phyloP scores from a whole-genome alignment of 2,113 vertebrate species.

The Muntiacus reevesi region DNA sequence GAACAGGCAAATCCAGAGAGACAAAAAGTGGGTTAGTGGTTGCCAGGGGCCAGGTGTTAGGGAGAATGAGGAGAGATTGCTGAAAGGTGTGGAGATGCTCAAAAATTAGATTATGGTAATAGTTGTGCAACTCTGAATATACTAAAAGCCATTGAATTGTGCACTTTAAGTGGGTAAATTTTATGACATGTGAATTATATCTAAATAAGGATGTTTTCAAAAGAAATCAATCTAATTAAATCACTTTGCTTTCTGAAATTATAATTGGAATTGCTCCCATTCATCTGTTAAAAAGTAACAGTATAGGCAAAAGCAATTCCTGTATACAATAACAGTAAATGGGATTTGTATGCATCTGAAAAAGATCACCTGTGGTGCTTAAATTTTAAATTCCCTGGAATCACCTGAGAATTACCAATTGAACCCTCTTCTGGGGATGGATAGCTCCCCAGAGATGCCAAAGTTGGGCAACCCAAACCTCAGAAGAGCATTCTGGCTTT shows the following conservation, averaged over 20 bases:
- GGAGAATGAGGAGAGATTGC: too few relatives aligned
- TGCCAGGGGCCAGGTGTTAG: background rate
- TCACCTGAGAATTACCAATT: background rate
- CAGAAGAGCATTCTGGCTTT: background rate
- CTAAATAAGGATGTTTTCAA: background rate
- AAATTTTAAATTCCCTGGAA: background rate
- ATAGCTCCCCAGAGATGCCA: background rate
- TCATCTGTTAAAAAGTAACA: background rate
- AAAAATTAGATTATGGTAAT: background rate
- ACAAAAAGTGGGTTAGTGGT: background rate
- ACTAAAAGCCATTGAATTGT: background rate
- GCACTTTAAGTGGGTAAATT: background rate
- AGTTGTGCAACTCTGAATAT: background rate
- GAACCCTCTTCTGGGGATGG: background rate
- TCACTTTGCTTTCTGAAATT: conserved; percentile 17
- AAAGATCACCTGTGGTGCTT: background rate
- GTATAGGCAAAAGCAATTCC: background rate
- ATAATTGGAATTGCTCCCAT: background rate
- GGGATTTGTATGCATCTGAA: background rate
- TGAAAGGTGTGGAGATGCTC: background rate
- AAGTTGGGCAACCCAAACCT: background rate
- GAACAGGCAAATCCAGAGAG: background rate
- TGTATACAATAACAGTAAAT: background rate
- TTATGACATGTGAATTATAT: background rate
- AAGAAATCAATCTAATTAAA: background rate